Percentiles rank a stretch among this genome's conserved stretches.
phyloP scores from a whole-genome alignment of 2,888 invertebrate species.

The Troides oblongomaculatus region DNA sequence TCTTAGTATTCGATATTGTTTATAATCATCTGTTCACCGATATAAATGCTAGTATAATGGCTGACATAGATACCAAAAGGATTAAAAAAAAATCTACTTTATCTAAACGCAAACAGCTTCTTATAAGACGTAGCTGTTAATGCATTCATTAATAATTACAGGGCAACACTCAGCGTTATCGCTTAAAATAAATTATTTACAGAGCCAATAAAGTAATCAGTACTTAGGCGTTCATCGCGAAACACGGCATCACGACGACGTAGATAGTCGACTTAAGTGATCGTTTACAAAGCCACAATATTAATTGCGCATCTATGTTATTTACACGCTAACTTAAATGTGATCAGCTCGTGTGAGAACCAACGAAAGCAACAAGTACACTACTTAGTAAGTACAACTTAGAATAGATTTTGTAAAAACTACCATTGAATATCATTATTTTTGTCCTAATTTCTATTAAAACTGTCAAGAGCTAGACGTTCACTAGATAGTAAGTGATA shows the following conservation, averaged over 20 bases:
- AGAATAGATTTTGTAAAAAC: background rate
- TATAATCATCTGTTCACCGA: too few relatives aligned
- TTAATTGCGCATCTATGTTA: slow-evolving; percentile 35
- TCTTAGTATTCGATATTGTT: too few relatives aligned
- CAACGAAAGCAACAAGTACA: background rate
- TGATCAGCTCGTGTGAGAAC: slow-evolving; percentile 13
- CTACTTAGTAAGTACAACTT: background rate
- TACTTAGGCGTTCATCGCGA: slow-evolving; percentile 36
- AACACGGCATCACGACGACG: slow-evolving; percentile 29
- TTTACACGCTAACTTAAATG: slow-evolving; percentile 11
- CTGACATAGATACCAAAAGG: background rate
- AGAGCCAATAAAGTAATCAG: slow-evolving; percentile 35
- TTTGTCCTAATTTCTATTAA: too few relatives aligned
- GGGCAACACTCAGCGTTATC: slow-evolving; percentile 28
- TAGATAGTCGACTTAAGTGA: slow-evolving; percentile 39
- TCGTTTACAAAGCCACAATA: slow-evolving; percentile 37
- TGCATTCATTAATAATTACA: slow-evolving; percentile 28
- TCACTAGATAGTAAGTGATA: background rate
- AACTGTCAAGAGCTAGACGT: too few relatives aligned
- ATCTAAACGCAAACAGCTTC: background rate
- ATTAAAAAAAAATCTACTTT: background rate
- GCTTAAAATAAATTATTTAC: slow-evolving; percentile 31
- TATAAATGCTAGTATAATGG: background rate
- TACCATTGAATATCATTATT: too few relatives aligned
- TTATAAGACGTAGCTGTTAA: slow-evolving; percentile 15